phyloP scores from a whole-genome alignment of 2,888 invertebrate genomes.

The Eupithecia pulchellata region DNA sequence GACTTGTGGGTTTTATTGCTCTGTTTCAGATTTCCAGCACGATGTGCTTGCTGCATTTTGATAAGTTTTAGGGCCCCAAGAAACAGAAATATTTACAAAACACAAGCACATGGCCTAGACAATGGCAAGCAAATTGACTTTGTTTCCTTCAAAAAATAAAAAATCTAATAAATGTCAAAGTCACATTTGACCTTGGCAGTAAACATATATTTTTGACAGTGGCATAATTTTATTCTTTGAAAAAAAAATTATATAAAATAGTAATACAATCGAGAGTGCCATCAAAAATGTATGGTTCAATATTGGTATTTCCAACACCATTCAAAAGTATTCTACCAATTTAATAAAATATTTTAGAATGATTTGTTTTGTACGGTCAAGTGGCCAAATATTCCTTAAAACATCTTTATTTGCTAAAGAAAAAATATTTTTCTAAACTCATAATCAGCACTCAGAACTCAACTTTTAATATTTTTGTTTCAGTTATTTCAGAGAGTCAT shows the following conservation, averaged over 20 bases:
- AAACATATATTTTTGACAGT: background rate
- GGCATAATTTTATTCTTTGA: background rate
- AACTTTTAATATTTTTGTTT: background rate
- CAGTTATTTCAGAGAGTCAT: background rate
- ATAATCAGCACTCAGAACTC: background rate
- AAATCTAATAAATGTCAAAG: background rate
- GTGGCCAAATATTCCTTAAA: background rate
- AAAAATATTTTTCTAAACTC: background rate
- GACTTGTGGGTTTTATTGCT: constrained; percentile 97
- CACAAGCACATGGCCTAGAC: constrained; percentile 55
- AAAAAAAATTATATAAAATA: background rate
- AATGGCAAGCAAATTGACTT: background rate
- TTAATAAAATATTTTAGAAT: background rate
- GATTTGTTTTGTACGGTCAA: background rate
- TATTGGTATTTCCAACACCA: background rate
- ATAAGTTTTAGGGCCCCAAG: constrained; percentile 5
- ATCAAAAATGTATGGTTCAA: background rate
- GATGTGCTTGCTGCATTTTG: constrained; percentile 87
- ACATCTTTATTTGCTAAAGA: background rate
- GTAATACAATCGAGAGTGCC: constrained; percentile 21
- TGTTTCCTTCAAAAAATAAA: background rate
- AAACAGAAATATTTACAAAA: constrained; percentile 52
- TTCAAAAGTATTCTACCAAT: background rate
- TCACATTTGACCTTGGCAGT: constrained; percentile 11
- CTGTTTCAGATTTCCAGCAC: constrained; percentile 95